Percentiles rank a stretch among this genome's conserved stretches.
Evolutionary conservation across 1,140 invertebrate species (phyloP).

Genomic region (Atta texana): DNA sequence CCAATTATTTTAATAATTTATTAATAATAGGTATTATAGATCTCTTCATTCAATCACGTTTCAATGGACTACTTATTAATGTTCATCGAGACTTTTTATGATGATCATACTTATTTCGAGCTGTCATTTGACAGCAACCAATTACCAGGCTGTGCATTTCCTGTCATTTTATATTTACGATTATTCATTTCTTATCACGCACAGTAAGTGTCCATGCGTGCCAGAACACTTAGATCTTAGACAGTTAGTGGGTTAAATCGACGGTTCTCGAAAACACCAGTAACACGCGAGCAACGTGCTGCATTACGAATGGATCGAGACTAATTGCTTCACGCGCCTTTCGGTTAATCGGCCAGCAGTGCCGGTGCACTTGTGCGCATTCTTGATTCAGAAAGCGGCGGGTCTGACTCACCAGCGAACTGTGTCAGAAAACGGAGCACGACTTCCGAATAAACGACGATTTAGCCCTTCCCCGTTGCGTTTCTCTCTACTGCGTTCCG

Average conservation of each 20-base stretch:
- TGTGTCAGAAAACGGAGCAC: slow-evolving; percentile 59
- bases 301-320: slow-evolving; percentile 53
- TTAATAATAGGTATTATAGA: slow-evolving; percentile 1
- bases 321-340: slow-evolving; percentile 43
- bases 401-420: slow-evolving; percentile 67
- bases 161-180: neutral
- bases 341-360: slow-evolving; percentile 38
- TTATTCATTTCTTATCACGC: slow-evolving; percentile 9
- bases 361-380: slow-evolving; percentile 30
- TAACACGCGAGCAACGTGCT: slow-evolving; percentile 4
- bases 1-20: slow-evolving; percentile 13
- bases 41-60: neutral
- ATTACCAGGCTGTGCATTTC: neutral
- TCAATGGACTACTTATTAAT: neutral
- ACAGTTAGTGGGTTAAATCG: slow-evolving; percentile 33
- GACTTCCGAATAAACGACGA: slow-evolving; percentile 45
- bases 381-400: slow-evolving; percentile 35
- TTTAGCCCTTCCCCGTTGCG: neutral
- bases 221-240: neutral
- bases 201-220: neutral
- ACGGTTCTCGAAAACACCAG: neutral
- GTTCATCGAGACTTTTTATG: neutral
- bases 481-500: slow-evolving; percentile 56
- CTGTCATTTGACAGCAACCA: neutral
- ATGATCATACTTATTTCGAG: neutral